Evolutionary conservation across 2,797 vertebrate genomes (phyloP).

Genomic region (Xiphorhynchus erythropygius): DNA sequence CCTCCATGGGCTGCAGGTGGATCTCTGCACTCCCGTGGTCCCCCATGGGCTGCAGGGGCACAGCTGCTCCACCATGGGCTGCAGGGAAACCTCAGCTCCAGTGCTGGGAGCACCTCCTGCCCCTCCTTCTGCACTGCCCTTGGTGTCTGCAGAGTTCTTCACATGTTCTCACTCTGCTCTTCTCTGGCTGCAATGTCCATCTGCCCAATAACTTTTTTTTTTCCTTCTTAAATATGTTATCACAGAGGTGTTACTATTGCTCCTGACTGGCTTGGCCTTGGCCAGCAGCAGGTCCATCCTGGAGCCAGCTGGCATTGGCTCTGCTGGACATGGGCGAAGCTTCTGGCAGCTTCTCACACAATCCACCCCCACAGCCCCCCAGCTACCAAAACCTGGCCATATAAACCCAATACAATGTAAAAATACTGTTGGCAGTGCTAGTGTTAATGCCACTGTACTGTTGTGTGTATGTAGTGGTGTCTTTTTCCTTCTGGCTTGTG

Average conservation of each 20-base stretch:
- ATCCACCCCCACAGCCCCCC: background rate
- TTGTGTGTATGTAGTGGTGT: background rate
- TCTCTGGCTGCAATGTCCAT: background rate
- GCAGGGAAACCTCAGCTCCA: background rate
- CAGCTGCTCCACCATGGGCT: background rate
- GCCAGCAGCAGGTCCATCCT: background rate
- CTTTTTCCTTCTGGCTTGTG: background rate
- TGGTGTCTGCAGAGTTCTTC: background rate
- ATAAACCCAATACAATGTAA: background rate
- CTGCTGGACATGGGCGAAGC: background rate
- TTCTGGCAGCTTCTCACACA: background rate
- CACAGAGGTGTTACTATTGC: background rate
- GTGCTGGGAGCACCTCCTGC: background rate
- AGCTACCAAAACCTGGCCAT: background rate
- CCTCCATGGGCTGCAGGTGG: background rate
- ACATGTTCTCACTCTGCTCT: background rate
- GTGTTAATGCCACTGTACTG: background rate
- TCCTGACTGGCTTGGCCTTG: background rate
- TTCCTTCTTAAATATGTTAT: background rate
- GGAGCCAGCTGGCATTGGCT: background rate
- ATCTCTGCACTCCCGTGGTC: background rate
- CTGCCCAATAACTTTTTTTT: background rate
- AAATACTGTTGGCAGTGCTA: background rate
- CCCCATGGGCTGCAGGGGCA: too few relatives aligned
- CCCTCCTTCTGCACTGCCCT: background rate